A percentile compares a stretch with the other conserved stretches of the same genome.
These are phyloP conservation scores for Lamellibrachia luymesi DNA, from an alignment of 1,140 invertebrate species.

Conservation along the genomic window DNA sequence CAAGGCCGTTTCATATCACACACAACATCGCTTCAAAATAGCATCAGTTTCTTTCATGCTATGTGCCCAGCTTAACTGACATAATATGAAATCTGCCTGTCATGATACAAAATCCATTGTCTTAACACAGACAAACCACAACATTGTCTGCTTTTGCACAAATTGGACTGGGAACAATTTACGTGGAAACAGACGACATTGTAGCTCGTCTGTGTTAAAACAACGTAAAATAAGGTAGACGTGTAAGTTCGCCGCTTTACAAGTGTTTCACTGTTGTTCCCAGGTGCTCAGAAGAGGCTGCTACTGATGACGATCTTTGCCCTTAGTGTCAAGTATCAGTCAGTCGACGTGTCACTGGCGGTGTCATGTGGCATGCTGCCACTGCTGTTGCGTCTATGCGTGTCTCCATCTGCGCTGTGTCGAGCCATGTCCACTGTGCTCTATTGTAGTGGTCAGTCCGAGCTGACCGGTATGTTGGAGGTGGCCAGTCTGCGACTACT, in stretches of 20 bases:
- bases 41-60: too few relatives aligned
- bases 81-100: too few relatives aligned
- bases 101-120: too few relatives aligned
- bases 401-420: constrained; percentile 35
- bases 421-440: constrained; percentile 29
- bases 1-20: too few relatives aligned
- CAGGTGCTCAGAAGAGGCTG: constrained; percentile 54
- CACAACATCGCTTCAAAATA: too few relatives aligned
- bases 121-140: too few relatives aligned
- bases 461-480: constrained; percentile 43
- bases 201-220: too few relatives aligned
- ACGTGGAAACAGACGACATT: too few relatives aligned
- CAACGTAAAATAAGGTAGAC: not conserved
- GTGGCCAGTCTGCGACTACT: constrained; percentile 59
- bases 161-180: too few relatives aligned
- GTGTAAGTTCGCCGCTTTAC: not conserved
- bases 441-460: constrained; percentile 37
- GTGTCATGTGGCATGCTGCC: constrained; percentile 63
- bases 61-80: too few relatives aligned
- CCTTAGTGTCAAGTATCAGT: constrained; percentile 63
- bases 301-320: constrained; percentile 62
- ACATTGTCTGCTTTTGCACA: too few relatives aligned
- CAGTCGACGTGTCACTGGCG: constrained; percentile 63
- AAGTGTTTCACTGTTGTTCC: not conserved
- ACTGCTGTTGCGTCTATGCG: constrained; percentile 56